Percentiles rank a stretch among this genome's conserved stretches.
Evolutionary conservation across 2,888 invertebrate species (phyloP).

Genomic region (Gymnocheta viridis): DNA sequence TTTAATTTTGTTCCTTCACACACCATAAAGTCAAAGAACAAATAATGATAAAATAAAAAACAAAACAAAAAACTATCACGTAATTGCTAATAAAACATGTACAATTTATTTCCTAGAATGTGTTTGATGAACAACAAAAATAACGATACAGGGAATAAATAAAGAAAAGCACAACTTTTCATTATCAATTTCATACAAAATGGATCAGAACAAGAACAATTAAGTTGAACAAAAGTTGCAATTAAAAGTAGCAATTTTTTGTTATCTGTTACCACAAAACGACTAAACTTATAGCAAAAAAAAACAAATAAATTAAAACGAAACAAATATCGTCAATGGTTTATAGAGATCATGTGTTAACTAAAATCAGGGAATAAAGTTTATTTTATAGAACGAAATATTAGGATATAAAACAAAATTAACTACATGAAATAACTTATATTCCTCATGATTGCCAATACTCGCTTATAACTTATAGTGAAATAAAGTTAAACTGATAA

Average conservation of each 20-base stretch:
- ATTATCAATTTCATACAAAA: slow-evolving; percentile 63
- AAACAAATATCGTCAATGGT: slow-evolving; percentile 1
- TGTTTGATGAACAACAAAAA: slow-evolving; percentile 42
- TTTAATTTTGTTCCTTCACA: not conserved
- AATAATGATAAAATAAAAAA: slow-evolving; percentile 14
- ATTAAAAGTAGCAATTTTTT: slow-evolving; percentile 67
- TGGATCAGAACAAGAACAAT: slow-evolving; percentile 52
- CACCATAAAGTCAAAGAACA: slow-evolving; percentile 29
- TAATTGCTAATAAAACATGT: slow-evolving; percentile 64
- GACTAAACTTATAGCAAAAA: slow-evolving; percentile 1
- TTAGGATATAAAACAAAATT: slow-evolving; percentile 9
- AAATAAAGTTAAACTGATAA: slow-evolving; percentile 52
- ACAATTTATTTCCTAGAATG: slow-evolving; percentile 58
- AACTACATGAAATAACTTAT: not conserved
- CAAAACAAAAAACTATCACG: slow-evolving; percentile 22
- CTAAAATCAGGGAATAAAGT: slow-evolving; percentile 55
- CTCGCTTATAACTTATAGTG: not conserved
- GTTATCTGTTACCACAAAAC: slow-evolving; percentile 25
- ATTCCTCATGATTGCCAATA: not conserved
- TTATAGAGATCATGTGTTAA: slow-evolving; percentile 48
- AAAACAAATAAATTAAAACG: not conserved
- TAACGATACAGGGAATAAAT: slow-evolving; percentile 8
- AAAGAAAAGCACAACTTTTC: slow-evolving; percentile 24
- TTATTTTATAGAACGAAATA: slow-evolving; percentile 38
- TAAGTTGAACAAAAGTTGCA: slow-evolving; percentile 67